Percentiles rank a stretch among this genome's conserved stretches.
These are phyloP conservation scores for Myrmecobius fasciatus DNA, from an alignment of 2,113 vertebrate species.

Conservation along the genomic window DNA sequence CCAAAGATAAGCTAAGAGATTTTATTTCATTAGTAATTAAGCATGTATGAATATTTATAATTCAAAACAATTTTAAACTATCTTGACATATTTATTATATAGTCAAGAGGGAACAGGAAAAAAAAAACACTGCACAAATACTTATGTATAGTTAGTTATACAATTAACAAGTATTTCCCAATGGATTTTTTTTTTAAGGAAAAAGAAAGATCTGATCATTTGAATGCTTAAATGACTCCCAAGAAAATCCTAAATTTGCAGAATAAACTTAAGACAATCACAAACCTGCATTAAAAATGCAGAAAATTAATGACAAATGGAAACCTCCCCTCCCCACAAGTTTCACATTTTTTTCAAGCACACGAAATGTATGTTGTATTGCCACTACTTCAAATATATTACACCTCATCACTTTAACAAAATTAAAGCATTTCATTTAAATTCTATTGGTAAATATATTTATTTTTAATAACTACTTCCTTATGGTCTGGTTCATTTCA, in stretches of 20 bases:
- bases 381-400: not conserved
- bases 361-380: not conserved
- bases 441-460: not conserved
- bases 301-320: not conserved
- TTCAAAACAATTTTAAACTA: conserved; percentile 50
- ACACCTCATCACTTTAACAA: not conserved
- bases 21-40: conserved; percentile 69
- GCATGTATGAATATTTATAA: conserved; percentile 45
- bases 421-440: conserved; percentile 4
- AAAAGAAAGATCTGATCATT: not conserved
- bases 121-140: not conserved
- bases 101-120: not conserved
- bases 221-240: conserved; percentile 19
- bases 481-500: not conserved
- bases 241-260: not conserved
- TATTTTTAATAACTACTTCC: not conserved
- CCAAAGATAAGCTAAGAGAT: not conserved
- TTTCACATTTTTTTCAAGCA: not conserved
- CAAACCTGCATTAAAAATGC: not conserved
- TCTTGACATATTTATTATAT: not conserved
- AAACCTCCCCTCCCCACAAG: not conserved
- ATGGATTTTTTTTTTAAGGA: not conserved
- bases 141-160: not conserved
- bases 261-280: not conserved
- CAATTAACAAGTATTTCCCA: not conserved